Evolutionary conservation across 2,888 invertebrate genomes (phyloP).

Genomic region (Cantharis flavilabris): DNA sequence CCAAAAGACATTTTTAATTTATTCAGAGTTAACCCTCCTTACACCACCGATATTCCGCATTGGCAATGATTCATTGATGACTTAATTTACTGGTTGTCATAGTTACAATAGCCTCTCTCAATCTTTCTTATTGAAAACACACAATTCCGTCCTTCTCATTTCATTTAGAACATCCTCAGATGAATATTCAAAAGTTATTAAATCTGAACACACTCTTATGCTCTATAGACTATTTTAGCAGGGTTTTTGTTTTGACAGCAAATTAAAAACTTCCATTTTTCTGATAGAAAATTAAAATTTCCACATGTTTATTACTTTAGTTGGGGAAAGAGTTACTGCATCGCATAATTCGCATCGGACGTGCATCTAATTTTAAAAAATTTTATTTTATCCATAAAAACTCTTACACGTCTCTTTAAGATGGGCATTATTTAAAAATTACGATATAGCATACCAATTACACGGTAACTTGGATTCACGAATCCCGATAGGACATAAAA

Average conservation of each 20-base stretch:
- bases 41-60: constrained; percentile 41
- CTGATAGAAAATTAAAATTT: background rate
- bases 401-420: background rate
- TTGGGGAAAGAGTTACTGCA: background rate
- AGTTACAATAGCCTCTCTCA: constrained; percentile 36
- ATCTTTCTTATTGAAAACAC: constrained; percentile 30
- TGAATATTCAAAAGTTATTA: constrained; percentile 59
- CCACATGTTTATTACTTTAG: background rate
- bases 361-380: background rate
- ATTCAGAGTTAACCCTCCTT: constrained; percentile 40
- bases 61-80: constrained; percentile 44
- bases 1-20: constrained; percentile 38
- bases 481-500: constrained; percentile 44
- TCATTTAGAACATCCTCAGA: constrained; percentile 45
- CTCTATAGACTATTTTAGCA: constrained; percentile 30
- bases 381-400: background rate
- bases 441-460: constrained; percentile 33
- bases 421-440: constrained; percentile 16
- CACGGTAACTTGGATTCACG: constrained; percentile 27
- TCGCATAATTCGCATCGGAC: background rate
- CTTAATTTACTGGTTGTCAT: constrained; percentile 42
- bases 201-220: constrained; percentile 55
- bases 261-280: background rate
- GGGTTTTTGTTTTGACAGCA: constrained; percentile 26
- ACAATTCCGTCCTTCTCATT: constrained; percentile 33